phyloP scores from a whole-genome alignment of 2,888 invertebrate species.

The Macaria notata region DNA sequence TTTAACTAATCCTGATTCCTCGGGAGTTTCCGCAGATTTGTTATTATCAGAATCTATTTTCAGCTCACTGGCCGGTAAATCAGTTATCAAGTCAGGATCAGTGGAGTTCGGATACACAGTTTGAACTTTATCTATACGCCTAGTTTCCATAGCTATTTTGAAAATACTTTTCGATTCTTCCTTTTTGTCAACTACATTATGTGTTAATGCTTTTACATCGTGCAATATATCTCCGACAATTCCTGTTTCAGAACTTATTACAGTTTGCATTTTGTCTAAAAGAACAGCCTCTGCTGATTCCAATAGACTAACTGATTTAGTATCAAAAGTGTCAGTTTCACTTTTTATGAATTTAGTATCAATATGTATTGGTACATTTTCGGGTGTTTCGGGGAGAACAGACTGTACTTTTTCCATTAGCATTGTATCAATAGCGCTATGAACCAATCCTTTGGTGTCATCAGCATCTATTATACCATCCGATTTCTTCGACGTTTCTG shows the following conservation, averaged over 20 bases:
- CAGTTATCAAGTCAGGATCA: slow-evolving; percentile 32
- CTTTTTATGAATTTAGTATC: slow-evolving; percentile 1
- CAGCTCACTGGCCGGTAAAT: slow-evolving; percentile 12
- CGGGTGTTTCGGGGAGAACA: slow-evolving; percentile 26
- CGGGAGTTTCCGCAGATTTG: slow-evolving; percentile 19
- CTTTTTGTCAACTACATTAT: neutral
- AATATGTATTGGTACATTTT: slow-evolving; percentile 19
- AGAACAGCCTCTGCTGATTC: slow-evolving; percentile 19
- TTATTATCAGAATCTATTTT: slow-evolving; percentile 24
- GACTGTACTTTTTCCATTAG: slow-evolving; percentile 34
- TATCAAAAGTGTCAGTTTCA: neutral
- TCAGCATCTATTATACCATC: neutral
- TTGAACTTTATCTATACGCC: slow-evolving; percentile 32
- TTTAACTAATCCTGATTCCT: slow-evolving; percentile 45
- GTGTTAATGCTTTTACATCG: neutral
- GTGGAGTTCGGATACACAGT: slow-evolving; percentile 26
- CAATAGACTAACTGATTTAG: slow-evolving; percentile 1
- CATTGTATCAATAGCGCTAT: slow-evolving; percentile 26
- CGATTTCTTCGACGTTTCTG: slow-evolving; percentile 6
- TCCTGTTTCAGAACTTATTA: slow-evolving; percentile 11
- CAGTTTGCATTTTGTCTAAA: slow-evolving; percentile 16
- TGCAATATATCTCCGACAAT: slow-evolving; percentile 11
- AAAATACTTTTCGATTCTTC: slow-evolving; percentile 40
- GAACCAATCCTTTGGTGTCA: slow-evolving; percentile 21
- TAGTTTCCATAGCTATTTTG: slow-evolving; percentile 47